These are phyloP conservation scores for Catagonus wagneri DNA, from an alignment of 2,113 vertebrate genomes.

Conservation along the genomic window DNA sequence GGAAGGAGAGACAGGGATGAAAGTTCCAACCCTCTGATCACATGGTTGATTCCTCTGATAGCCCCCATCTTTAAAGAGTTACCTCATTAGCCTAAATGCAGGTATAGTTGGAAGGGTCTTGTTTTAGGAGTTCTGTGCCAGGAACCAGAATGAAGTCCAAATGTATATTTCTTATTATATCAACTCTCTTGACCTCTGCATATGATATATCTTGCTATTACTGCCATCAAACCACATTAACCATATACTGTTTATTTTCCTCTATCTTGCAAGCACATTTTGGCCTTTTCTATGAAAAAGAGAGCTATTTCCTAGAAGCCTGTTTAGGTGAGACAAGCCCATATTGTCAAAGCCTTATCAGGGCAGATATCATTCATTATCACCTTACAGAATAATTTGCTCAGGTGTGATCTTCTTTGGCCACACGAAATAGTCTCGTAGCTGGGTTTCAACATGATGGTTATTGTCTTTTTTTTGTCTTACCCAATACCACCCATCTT, in stretches of 20 bases:
- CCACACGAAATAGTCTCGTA: background rate
- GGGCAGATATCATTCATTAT: background rate
- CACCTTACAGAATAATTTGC: background rate
- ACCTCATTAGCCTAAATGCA: too few species aligned
- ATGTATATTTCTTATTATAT: too few species aligned
- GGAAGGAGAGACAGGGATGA: too few species aligned
- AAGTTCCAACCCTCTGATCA: too few species aligned
- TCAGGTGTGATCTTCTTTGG: background rate
- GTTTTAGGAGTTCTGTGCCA: too few species aligned
- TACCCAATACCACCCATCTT: background rate
- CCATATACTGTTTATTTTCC: background rate
- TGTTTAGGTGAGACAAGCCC: background rate
- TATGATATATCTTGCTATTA: background rate
- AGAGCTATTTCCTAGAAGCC: background rate
- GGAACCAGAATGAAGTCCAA: too few species aligned
- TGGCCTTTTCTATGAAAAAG: background rate
- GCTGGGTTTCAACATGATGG: background rate
- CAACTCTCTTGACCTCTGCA: too few species aligned
- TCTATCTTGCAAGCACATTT: background rate
- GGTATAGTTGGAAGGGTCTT: too few species aligned
- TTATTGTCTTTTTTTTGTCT: slow-evolving; percentile 9
- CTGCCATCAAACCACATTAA: background rate
- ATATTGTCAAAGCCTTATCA: background rate
- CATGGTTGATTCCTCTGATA: too few species aligned
- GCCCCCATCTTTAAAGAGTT: too few species aligned